Evolutionary conservation across 2,113 vertebrate species (phyloP), one percentile per base, ranked within the genome.

Genomic region (Xyliphius kryptos): DNA sequence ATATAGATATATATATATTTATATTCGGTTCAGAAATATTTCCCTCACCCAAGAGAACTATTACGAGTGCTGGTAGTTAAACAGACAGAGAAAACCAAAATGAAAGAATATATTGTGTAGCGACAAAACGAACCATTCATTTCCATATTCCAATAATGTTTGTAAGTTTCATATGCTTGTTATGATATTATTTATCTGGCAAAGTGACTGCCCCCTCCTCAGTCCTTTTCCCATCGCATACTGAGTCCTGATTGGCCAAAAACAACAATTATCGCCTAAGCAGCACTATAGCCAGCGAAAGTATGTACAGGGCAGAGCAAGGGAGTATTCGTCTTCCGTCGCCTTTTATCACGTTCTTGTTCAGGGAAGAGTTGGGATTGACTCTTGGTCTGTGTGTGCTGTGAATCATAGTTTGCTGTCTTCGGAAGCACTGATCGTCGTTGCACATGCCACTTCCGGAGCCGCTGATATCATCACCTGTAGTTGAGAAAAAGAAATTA

Each of bases 401-500:
- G 36, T 5, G 10, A 38, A 38, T 10, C 36, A 38, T 38, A 38
- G 10, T 38, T 38, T 38, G 36, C 5, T 38, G 68, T 1, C 48
- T 67, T 6, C 62, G 71, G 62, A 77, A 61, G 6, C 95, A 97
- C 32, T 69, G 21, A 0, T 91, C 90, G 0, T 95, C 93, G 0
- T 70, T 66, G 68, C 95, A 97, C 76, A 83, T 84, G 0, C 93
- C 95, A 0, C 95, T 98, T 54, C 95, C 95, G 0, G 95, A 98
- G 43, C 95, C 93, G 0, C 95, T 98, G 80, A 86, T 77, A 15
- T 97, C 95, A 1, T 98, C 95, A 76, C 93, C 95, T 98, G 50
- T 6, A 32, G 13, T 19, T 37, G 44, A 13, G 16, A 37, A 59
- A 3, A 51, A 6, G 12, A 6, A 38, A 38, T n/a, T n/a, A n/a